Conservation (phyloP, 2,113 vertebrate species). For the Thunnus maccoyii region DNA sequence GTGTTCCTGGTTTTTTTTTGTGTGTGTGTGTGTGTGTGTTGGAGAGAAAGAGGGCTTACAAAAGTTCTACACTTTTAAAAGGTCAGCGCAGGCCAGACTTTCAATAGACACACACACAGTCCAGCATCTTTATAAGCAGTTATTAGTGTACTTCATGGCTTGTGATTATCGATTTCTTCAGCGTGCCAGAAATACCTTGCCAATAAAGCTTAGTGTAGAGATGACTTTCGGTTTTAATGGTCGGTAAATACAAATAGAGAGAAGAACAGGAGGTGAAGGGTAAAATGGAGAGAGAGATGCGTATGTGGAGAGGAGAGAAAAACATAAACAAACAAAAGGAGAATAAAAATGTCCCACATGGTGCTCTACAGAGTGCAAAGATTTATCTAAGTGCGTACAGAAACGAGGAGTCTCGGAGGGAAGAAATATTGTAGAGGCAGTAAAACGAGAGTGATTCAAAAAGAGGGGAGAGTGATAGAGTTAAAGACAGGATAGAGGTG, state of each 20-base stretch:
- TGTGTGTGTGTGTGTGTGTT: not conserved
- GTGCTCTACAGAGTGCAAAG: not conserved
- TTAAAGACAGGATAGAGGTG: not conserved
- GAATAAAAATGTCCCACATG: not conserved
- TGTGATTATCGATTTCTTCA: constrained; percentile 38
- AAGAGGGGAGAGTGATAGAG: not conserved
- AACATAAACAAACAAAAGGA: not conserved
- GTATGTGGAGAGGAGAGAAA: not conserved
- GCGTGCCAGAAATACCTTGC: constrained; percentile 13
- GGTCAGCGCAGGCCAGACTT: constrained; percentile 16
- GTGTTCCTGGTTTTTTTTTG: not conserved
- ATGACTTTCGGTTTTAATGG: constrained; percentile 29
- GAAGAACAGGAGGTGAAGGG: not conserved
- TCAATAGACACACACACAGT: constrained; percentile 13
- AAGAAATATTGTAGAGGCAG: not conserved
- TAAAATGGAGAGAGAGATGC: not conserved
- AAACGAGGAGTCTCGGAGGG: not conserved
- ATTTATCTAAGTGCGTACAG: not conserved
- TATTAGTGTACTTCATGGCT: constrained; percentile 9
- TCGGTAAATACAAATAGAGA: constrained; percentile 18
- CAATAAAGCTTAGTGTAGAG: constrained; percentile 24
- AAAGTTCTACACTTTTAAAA: constrained; percentile 4
- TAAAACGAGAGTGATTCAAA: not conserved
- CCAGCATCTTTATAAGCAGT: not conserved
- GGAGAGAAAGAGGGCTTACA: not conserved